A percentile compares a stretch with the other conserved stretches of the same genome.
phyloP scores from a whole-genome alignment of 2,797 vertebrate genomes.

The Choloepus didactylus region DNA sequence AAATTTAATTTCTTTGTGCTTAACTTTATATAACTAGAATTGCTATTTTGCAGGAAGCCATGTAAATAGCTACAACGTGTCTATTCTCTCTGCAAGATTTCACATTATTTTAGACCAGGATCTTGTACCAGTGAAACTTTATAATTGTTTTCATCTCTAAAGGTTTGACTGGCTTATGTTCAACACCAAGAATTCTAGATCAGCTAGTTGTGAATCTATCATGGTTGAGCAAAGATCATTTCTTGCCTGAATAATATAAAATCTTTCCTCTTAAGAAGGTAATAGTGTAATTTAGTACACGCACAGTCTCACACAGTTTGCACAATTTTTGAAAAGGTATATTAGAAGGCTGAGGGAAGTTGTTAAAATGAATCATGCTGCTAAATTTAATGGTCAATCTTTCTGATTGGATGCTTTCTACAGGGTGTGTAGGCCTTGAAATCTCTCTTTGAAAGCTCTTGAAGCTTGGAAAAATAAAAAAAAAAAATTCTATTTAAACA shows the following conservation, averaged over 20 bases:
- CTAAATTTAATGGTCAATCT: slow-evolving; percentile 68
- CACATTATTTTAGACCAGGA: slow-evolving; percentile 18
- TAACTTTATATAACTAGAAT: not conserved
- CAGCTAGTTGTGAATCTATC: slow-evolving; percentile 33
- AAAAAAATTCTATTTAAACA: slow-evolving; percentile 64
- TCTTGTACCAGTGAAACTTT: slow-evolving; percentile 41
- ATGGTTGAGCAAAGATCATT: slow-evolving; percentile 49
- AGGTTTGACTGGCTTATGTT: slow-evolving; percentile 41
- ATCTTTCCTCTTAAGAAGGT: slow-evolving; percentile 51
- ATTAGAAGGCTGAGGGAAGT: slow-evolving; percentile 62
- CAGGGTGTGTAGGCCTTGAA: slow-evolving; percentile 21
- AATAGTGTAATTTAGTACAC: slow-evolving; percentile 46
- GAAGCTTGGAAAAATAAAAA: slow-evolving; percentile 69
- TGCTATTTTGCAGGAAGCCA: not conserved
- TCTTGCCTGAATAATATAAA: slow-evolving; percentile 64
- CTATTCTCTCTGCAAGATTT: slow-evolving; percentile 49
- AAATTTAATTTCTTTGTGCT: slow-evolving; percentile 1
- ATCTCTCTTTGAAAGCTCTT: slow-evolving; percentile 62
- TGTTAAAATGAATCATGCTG: slow-evolving; percentile 62
- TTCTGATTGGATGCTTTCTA: slow-evolving; percentile 70
- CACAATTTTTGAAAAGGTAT: slow-evolving; percentile 8
- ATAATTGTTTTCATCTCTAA: slow-evolving; percentile 59
- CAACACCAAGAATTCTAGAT: slow-evolving; percentile 59
- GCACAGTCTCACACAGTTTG: not conserved
- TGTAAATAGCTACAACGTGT: not conserved